Evolutionary conservation across 2,888 invertebrate species (phyloP).

Genomic region (Aphrophora alni): DNA sequence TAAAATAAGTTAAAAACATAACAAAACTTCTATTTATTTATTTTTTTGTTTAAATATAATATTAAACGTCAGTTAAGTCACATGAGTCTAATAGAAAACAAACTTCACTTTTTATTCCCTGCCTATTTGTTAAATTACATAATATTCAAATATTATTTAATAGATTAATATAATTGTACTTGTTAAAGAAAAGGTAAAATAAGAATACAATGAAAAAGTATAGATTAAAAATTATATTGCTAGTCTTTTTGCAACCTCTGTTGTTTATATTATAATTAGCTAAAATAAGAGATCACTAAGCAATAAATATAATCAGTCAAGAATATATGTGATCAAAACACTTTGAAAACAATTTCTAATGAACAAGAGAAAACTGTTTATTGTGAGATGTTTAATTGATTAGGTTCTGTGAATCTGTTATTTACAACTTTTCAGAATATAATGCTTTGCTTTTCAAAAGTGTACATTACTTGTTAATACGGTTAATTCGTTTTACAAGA

Average conservation of each 20-base stretch:
- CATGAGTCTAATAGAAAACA: neutral
- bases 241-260: too few species aligned
- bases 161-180: neutral
- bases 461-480: too few species aligned
- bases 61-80: conserved; percentile 2
- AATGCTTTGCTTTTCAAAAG: too few species aligned
- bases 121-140: neutral
- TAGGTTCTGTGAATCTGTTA: neutral
- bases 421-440: too few species aligned
- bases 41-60: neutral
- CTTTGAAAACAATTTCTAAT: neutral
- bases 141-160: neutral
- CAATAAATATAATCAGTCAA: neutral
- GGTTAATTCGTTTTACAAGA: too few species aligned
- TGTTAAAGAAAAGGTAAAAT: neutral
- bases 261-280: too few species aligned
- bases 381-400: neutral
- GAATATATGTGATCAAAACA: neutral
- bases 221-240: too few species aligned
- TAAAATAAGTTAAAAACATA: neutral
- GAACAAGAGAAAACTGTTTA: neutral
- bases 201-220: neutral
- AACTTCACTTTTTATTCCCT: neutral
- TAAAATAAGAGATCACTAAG: neutral
- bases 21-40: too few species aligned